Evolutionary conservation across 2,113 vertebrate genomes (phyloP).

Genomic region (Martes martes): DNA sequence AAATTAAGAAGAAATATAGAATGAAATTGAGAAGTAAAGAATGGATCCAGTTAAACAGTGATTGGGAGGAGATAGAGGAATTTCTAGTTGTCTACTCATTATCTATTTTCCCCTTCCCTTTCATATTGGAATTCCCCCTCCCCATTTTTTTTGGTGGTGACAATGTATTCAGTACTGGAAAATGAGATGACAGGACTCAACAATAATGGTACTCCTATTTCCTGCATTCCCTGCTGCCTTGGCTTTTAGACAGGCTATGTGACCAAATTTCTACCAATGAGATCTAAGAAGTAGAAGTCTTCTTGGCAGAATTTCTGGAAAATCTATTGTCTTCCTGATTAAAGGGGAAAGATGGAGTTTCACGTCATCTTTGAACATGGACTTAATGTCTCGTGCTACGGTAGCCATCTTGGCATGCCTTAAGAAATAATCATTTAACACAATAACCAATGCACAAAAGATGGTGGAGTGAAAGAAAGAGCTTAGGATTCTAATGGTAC

Average conservation of each 20-base stretch:
- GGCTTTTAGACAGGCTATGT: neutral
- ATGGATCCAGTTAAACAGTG: neutral
- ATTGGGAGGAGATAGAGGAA: neutral
- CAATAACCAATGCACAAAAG: neutral
- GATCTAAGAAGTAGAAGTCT: neutral
- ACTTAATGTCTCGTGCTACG: neutral
- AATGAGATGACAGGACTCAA: neutral
- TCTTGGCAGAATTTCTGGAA: neutral
- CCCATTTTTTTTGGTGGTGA: neutral
- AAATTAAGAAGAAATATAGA: neutral
- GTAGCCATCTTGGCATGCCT: neutral
- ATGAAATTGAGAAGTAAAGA: neutral
- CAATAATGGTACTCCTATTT: neutral
- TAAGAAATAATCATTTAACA: neutral
- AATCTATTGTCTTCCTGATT: neutral
- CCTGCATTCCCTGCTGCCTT: neutral
- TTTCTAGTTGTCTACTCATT: accelerated
- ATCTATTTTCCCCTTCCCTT: neutral
- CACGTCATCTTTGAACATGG: neutral
- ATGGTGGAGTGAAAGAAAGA: neutral
- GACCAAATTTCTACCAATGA: neutral
- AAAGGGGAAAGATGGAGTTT: neutral
- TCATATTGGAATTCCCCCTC: neutral
- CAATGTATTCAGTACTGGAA: accelerated
- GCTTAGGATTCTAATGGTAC: neutral